These are phyloP conservation scores for Dendrolimus houi DNA, from an alignment of 2,888 invertebrate genomes.

Conservation along the genomic window DNA sequence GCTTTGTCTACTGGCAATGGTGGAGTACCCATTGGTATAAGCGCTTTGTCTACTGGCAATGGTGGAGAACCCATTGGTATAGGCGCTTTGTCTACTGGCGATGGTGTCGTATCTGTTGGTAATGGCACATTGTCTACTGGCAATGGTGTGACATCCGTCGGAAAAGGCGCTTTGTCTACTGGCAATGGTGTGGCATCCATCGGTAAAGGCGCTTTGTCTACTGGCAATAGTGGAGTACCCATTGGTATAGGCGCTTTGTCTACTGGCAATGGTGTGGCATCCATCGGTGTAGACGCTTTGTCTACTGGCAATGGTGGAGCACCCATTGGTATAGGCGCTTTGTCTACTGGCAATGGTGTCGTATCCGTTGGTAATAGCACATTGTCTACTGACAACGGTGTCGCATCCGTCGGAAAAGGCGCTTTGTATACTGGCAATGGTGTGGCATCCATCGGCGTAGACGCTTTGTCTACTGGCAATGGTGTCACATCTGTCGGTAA, in stretches of 20 bases:
- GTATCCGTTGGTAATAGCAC: background rate
- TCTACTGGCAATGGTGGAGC: background rate
- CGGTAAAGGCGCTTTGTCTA: background rate
- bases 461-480: background rate
- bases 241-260: no score
- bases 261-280: background rate
- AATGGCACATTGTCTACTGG: background rate
- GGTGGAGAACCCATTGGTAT: background rate
- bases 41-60: background rate
- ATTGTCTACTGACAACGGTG: background rate
- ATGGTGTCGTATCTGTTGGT: background rate
- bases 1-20: background rate
- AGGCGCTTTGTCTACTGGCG: background rate
- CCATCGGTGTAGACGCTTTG: background rate
- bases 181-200: background rate
- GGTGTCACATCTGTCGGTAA: background rate
- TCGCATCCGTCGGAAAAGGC: background rate
- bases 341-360: no score
- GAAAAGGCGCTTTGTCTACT: background rate
- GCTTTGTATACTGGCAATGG: background rate
- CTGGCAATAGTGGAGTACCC: no score
- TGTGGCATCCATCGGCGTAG: background rate
- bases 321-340: no score
- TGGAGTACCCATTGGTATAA: background rate
- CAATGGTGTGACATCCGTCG: background rate